Conservation (phyloP, 2,888 invertebrate species). For the Seira musarum region DNA sequence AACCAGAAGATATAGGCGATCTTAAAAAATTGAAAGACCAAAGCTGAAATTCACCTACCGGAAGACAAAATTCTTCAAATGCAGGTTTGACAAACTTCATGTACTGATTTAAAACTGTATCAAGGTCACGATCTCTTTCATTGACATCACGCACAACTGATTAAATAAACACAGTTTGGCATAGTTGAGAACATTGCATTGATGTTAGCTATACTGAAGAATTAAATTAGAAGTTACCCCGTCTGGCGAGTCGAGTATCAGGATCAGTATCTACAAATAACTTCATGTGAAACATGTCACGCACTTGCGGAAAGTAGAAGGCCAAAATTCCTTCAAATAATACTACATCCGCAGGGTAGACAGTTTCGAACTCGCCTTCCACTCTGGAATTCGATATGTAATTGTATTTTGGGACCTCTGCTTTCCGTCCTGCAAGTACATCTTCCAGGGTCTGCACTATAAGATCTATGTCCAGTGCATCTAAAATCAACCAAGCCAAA, state of each 20-base stretch:
- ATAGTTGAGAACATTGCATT: not conserved
- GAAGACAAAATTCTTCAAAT: conserved; percentile 98
- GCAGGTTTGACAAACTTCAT: conserved; percentile 99
- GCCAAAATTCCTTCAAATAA: conserved; percentile 98
- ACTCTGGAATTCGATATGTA: conserved; percentile 91
- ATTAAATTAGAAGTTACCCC: conserved; percentile 79
- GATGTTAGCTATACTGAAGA: no score
- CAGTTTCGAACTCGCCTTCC: conserved; percentile 81
- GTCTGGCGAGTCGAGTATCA: conserved; percentile 94
- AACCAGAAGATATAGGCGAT: conserved; percentile 25
- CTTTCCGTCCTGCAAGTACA: conserved; percentile 88
- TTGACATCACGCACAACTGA: conserved; percentile 95
- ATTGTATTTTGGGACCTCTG: conserved; percentile 94
- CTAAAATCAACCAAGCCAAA: no score
- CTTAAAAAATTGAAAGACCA: not conserved
- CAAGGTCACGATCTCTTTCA: conserved; percentile 93
- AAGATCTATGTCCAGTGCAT: conserved; percentile 93
- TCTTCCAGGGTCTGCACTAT: conserved; percentile 86
- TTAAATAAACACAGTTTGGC: conserved; percentile 24
- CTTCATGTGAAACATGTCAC: conserved; percentile 98
- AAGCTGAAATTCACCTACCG: conserved; percentile 80
- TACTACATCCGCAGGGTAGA: conserved; percentile 97
- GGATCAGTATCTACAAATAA: conserved; percentile 99
- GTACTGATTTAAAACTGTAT: conserved; percentile 95
- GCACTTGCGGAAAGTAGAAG: conserved; percentile 96